Evolutionary conservation across 2,113 vertebrate species (phyloP).

Genomic region (Cathartes aura): DNA sequence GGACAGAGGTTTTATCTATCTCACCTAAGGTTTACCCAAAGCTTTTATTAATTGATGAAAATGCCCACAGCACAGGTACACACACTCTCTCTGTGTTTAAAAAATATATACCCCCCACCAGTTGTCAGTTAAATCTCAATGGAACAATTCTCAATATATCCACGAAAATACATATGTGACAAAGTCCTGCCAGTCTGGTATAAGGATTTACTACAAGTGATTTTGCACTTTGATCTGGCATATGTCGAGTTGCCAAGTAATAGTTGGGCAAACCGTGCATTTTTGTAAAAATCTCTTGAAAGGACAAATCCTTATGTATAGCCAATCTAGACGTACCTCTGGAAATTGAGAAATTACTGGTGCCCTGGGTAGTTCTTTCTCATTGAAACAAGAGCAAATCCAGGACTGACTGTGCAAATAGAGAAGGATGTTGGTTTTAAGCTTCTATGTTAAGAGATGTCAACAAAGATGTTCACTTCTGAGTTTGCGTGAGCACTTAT

Average conservation of each 20-base stretch:
- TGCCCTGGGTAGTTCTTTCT: background rate
- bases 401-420: background rate
- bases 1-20: background rate
- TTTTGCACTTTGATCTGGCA: background rate
- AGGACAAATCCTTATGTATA: background rate
- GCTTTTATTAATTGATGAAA: conserved; percentile 30
- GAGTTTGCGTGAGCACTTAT: background rate
- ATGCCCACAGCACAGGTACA: background rate
- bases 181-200: background rate
- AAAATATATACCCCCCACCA: background rate
- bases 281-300: background rate
- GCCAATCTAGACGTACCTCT: background rate
- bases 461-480: background rate
- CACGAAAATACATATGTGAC: background rate
- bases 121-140: background rate
- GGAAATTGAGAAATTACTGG: background rate
- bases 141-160: background rate
- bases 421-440: background rate
- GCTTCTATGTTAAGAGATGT: background rate
- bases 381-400: background rate
- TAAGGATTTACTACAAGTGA: background rate
- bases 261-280: background rate
- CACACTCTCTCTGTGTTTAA: background rate
- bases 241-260: background rate
- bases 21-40: background rate